Evolutionary conservation across 2,888 invertebrate species (phyloP), one percentile per base, ranked within the genome.

Genomic region (Pardosa pseudoannulata): DNA sequence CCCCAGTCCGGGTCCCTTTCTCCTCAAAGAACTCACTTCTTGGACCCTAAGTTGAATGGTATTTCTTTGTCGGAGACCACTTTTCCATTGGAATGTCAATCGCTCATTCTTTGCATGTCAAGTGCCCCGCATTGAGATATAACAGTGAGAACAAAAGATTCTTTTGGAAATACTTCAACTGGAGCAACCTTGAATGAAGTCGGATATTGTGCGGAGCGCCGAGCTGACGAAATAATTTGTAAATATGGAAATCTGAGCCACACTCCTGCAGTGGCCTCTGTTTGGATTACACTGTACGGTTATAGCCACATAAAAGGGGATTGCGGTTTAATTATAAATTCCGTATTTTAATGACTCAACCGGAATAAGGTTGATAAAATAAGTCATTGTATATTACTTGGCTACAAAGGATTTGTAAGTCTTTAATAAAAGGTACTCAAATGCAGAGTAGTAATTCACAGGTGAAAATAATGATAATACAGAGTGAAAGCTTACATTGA

Each of bases 1-100:
- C 3, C 23, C 5, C 3, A 56, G 2, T 56, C 56, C 23, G 2
- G 11, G 16, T 56, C 56, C 19, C 5, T 56, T 56, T 56, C 56
- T 56, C 16, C 23, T 23, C 1, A 23, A 23, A 56, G 56, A 2
- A 56, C 56, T 23, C 11, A 16, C 56, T 23, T n/a, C 23, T 56
- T 23, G 23, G 56, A 56, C 16, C 56, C 23, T 23, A 2, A 56
- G 5, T 56, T 23, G 23, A 56, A 23, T n/a, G 56, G 2, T 56
- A 23, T 56, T 56, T 56, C 56, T 56, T 56, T 56, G 56, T 56
- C 23, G 3, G 11, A 23, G 23, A 56, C 5, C 23, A 56, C 56
- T 56, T 56, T 11, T 23, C 23, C 23, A 56, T 56, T 56, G 56
- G 56, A 23, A 56, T 56, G 56, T 56, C 56, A 56, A 56, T 56